Conservation (phyloP, 2,888 invertebrate species). For the Drosophila putrida region DNA sequence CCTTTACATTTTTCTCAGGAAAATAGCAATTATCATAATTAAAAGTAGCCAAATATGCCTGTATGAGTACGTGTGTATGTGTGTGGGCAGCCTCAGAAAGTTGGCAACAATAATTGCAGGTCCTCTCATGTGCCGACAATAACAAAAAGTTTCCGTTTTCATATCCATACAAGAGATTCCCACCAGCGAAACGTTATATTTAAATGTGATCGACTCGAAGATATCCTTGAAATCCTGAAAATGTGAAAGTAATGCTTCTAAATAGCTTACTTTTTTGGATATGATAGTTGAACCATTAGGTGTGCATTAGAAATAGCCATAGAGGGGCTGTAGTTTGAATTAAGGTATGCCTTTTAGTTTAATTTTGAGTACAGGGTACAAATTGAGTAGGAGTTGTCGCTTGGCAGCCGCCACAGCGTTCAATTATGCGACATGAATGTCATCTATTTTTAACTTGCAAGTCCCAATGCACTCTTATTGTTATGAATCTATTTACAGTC, state of each 20-base stretch:
- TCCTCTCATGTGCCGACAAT: constrained; percentile 25
- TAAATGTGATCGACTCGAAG: not conserved
- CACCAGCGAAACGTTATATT: not conserved
- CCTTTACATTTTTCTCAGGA: constrained; percentile 10
- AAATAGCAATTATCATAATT: constrained; percentile 47
- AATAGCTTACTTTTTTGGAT: too few relatives aligned
- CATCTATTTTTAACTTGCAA: constrained; percentile 15
- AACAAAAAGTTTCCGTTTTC: constrained; percentile 26
- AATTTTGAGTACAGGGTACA: not conserved
- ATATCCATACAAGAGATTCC: not conserved
- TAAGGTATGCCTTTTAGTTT: not conserved
- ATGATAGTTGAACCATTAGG: too few relatives aligned
- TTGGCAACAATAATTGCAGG: constrained; percentile 40
- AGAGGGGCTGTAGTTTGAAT: not conserved
- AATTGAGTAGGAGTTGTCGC: not conserved
- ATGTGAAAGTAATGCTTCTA: too few relatives aligned
- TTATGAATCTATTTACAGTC: too few relatives aligned
- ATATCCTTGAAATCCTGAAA: not conserved
- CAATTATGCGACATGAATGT: constrained; percentile 43
- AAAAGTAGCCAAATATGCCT: constrained; percentile 1
- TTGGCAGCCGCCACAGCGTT: constrained; percentile 14
- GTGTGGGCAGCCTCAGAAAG: constrained; percentile 24
- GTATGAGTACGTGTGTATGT: not conserved
- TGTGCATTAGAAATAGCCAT: too few relatives aligned
- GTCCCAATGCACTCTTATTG: not conserved